Base-by-base conservation (phyloP, 2,113 vertebrate species). In the Rissa tridactyla region DNA sequence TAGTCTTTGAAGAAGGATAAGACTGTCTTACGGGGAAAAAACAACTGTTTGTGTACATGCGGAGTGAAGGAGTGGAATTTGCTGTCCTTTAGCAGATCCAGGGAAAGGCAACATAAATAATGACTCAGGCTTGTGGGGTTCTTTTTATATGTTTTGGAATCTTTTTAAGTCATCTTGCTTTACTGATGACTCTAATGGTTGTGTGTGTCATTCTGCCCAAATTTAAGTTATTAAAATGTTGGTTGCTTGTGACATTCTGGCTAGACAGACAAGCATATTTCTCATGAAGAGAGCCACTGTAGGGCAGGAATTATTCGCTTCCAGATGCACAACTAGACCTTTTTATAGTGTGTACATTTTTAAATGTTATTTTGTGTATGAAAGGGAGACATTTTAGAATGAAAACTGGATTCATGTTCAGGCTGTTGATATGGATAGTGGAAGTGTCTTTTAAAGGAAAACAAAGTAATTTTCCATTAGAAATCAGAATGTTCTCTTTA, bases 41-140 rank as follows among this genome's bases (percentile, higher is more conserved):
- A 6, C 38, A 54, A 57, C 10, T 51, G 34, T 79, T 64, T 1
- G 2, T 32, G 10, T 38, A 40, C 15, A 11, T 9, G 49, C 0
- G 1, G 49, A 77, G 26, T 44, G 78, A 93, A 46, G 82, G 65
- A 34, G 26, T 61, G 46, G 46, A 92, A 93, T 88, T 88, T 85
- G 20, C 46, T 66, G 5, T 85, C 20, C 30, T 38, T 70, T 47
- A 23, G 46, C 40, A 89, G 36, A 47, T 78, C 17, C 40, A 65
- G 26, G 64, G 42, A 75, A 81, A 88, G 23, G 4, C 30, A 90
- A 75, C 1, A 1, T 64, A 92, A 93, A 78, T 54, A 70, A 84
- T 89, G 78, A 85, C 65, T 82, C 85, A 86, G 38, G 5, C 34
- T 66, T 87, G 29, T 72, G 40, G 58, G 46, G 69, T 84, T 65